Base-by-base conservation (phyloP, 2,113 vertebrate species). In the Tetrax tetrax region DNA sequence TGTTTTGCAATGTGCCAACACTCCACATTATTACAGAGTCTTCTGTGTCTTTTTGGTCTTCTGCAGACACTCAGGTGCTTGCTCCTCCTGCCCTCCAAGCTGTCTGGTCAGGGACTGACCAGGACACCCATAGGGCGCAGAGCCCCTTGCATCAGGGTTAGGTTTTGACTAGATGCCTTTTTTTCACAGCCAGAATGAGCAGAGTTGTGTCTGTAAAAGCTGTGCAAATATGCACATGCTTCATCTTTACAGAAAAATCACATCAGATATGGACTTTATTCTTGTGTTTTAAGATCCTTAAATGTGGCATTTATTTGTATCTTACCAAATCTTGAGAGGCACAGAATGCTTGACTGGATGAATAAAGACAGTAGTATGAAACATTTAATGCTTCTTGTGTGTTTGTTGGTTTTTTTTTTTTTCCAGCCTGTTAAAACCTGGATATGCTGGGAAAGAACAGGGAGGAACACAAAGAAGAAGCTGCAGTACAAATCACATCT, bases 401-500 rank as follows among this genome's bases (percentile, higher is more conserved):
- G 15, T 28, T 74, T 64, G 9, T 20, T 17, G 21, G 0, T n/a
- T 38, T 38, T 38, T 0, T 59, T 70, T 22, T 48, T 64, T 18
- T 48, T 63, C 12, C 69, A 80, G 16, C 14, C 14, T 65, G 21
- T 53, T 76, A 43, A 84, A 79, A 63, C 29, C 25, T 76, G 31
- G 21, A 28, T 35, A 9, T 35, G 14, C 31, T 37, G 20, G 10
- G 38, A 50, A 72, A 72, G 47, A 72, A 43, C 23, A 37, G 20
- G 60, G 61, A 79, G 24, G 14, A 63, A 31, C 10, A 47, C 3
- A 50, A 6, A 41, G 45, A 57, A 78, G 45, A 22, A 77, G n/a
- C 38, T 71, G 22, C 1, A 2, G 35, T 28, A 69, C 13, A 24
- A 56, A 48, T 12, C 0, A 0, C 38, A 29, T 57, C 37, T 75